Evolutionary conservation across 2,113 vertebrate species (phyloP).

Genomic region (Corynorhinus townsendii): DNA sequence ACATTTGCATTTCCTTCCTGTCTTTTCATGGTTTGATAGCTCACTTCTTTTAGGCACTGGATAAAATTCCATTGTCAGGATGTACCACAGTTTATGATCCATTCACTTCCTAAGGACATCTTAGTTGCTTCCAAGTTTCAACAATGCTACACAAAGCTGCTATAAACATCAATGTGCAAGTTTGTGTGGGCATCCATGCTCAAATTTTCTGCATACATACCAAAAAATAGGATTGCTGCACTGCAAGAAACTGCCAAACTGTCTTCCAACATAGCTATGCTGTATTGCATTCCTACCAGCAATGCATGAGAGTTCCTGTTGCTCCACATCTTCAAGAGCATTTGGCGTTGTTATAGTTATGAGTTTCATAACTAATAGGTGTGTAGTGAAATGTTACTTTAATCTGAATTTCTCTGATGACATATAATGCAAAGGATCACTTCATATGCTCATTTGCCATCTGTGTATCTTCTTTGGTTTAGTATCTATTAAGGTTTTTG

Average conservation of each 20-base stretch:
- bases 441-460: not conserved
- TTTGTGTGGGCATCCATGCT: not conserved
- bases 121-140: not conserved
- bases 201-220: not conserved
- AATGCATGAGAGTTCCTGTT: not conserved
- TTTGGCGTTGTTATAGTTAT: not conserved
- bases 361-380: not conserved
- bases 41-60: not conserved
- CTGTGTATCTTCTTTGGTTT: not conserved
- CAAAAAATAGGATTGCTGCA: not conserved
- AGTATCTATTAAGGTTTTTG: not conserved
- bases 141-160: not conserved
- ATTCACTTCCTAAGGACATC: not conserved
- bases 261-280: not conserved
- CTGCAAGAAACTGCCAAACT: not conserved
- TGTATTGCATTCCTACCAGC: not conserved
- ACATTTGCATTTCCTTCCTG: not conserved
- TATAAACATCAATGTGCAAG: not conserved
- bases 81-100: not conserved
- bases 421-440: not conserved
- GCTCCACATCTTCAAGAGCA: not conserved
- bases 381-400: not conserved
- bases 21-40: not conserved
- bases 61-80: not conserved
- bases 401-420: not conserved